These are phyloP conservation scores for Pristis pectinata DNA, from an alignment of 2,797 vertebrate species.

Conservation along the genomic window DNA sequence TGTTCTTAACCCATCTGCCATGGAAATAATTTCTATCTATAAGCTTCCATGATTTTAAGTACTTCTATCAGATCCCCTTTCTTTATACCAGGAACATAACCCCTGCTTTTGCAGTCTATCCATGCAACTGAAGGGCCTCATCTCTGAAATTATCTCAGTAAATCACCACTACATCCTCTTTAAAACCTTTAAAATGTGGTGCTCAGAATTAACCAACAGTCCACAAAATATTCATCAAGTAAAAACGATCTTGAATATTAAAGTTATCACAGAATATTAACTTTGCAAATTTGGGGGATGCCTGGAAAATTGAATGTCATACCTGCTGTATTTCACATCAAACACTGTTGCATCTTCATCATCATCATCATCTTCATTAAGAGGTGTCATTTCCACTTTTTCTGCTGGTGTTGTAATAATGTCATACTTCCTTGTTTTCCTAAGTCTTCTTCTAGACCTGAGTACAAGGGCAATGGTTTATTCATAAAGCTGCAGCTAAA, in stretches of 20 bases:
- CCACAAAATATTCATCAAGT: background rate
- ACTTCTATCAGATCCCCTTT: too few relatives aligned
- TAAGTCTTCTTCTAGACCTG: constrained; percentile 78
- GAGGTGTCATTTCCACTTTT: constrained; percentile 89
- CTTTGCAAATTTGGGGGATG: background rate
- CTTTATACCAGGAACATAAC: too few relatives aligned
- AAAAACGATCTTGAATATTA: background rate
- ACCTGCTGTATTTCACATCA: constrained; percentile 90
- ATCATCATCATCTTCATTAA: constrained; percentile 86
- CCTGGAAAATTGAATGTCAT: constrained; percentile 34
- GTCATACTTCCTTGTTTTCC: constrained; percentile 91
- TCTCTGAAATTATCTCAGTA: too few relatives aligned
- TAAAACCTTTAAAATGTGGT: too few relatives aligned
- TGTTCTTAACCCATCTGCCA: too few relatives aligned
- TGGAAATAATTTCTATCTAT: too few relatives aligned
- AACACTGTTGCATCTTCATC: constrained; percentile 91
- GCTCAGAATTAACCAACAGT: too few relatives aligned
- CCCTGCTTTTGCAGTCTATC: too few relatives aligned
- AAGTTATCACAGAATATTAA: background rate
- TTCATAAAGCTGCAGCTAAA: background rate
- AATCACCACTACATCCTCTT: too few relatives aligned
- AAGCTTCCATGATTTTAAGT: too few relatives aligned
- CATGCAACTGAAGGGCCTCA: too few relatives aligned
- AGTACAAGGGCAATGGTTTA: constrained; percentile 32
- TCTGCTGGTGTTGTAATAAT: constrained; percentile 93